Base-by-base conservation (phyloP, 53 echinoderm and acorn worm genomes). In the Paracentrotus lividus region DNA sequence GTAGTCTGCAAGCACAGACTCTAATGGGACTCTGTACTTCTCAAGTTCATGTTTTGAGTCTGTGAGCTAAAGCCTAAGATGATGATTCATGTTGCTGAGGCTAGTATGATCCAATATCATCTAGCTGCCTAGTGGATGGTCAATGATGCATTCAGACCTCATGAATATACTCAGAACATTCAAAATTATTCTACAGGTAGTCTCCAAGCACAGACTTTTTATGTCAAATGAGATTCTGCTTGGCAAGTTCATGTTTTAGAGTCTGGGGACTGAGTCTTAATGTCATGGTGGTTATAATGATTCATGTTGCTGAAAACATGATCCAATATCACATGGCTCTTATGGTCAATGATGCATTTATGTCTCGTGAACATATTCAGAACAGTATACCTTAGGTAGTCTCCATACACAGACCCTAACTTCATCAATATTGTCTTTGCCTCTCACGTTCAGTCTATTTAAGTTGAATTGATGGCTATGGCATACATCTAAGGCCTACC, bases 101-200 rank as follows among this genome's bases (percentile, higher is more conserved):
- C 47, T 47, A 81, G 47, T 27, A 26, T 81, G 81, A 81, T 81
- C 81, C 47, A 5, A 81, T 81, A 47, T 81, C 81, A 81, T 81
- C 26, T 26, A 1, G 81, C 47, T 81, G 45, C 81, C 81, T n/a
- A 81, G 81, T 45, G 81, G 26, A 18, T 81, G n/a, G 47, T 47
- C 81, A 47, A 45, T 26, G 81, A 49, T 81, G 81, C 81, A 81
- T 51, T 51, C 6, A n/a, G 44, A 47, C 81, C 44, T 47, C 81
- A 81, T 81, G 81, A 81, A 81, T 81, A n/a, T n/a, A n/a, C n/a
- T 47, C 45, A 81, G 49, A 81, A 81, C 81, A 81, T 47, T n/a
- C n/a, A n/a, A n/a, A n/a, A n/a, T n/a, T n/a, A n/a, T 26, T 47
- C 81, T 18, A 81, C 81, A 45, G 81, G 81, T 81, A 72, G 61